A percentile compares a stretch with the other conserved stretches of the same genome.
Evolutionary conservation across 2,888 invertebrate genomes (phyloP).

Genomic region (Aelia acuminata): DNA sequence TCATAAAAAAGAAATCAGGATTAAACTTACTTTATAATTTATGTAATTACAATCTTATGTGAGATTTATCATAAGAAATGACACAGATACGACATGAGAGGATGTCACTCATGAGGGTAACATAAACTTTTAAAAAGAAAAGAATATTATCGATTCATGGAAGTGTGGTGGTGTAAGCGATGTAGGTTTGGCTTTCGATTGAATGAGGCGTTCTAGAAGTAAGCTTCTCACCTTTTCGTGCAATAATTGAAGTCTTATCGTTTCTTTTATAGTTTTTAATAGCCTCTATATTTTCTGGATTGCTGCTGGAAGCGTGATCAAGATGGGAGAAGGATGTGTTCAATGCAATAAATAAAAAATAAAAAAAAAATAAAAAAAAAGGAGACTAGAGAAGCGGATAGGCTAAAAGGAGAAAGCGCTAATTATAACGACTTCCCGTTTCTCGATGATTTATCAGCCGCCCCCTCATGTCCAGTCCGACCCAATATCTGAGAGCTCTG

Average conservation of each 20-base stretch:
- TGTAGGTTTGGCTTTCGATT: not conserved
- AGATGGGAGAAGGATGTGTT: conserved; percentile 6
- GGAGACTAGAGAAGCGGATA: conserved; percentile 5
- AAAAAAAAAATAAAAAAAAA: not conserved
- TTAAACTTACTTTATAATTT: too few relatives aligned
- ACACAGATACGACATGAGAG: too few relatives aligned
- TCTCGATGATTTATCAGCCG: conserved; percentile 46
- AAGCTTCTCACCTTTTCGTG: not conserved
- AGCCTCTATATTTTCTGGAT: not conserved
- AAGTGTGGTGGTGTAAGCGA: too few relatives aligned
- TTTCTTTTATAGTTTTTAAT: not conserved
- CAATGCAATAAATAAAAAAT: conserved; percentile 25
- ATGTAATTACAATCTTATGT: too few relatives aligned
- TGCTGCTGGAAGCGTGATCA: not conserved
- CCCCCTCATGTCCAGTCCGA: conserved; percentile 28
- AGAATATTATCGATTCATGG: too few relatives aligned
- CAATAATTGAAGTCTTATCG: not conserved
- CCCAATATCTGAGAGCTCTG: conserved; percentile 34
- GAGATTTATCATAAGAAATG: too few relatives aligned
- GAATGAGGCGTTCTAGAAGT: not conserved
- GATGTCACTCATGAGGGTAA: too few relatives aligned
- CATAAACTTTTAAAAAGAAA: too few relatives aligned
- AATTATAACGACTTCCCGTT: conserved; percentile 58
- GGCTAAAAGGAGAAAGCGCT: conserved; percentile 53
- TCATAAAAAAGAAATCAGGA: too few relatives aligned